phyloP scores from a whole-genome alignment of 2,797 vertebrate genomes.

The Melanogrammus aeglefinus region DNA sequence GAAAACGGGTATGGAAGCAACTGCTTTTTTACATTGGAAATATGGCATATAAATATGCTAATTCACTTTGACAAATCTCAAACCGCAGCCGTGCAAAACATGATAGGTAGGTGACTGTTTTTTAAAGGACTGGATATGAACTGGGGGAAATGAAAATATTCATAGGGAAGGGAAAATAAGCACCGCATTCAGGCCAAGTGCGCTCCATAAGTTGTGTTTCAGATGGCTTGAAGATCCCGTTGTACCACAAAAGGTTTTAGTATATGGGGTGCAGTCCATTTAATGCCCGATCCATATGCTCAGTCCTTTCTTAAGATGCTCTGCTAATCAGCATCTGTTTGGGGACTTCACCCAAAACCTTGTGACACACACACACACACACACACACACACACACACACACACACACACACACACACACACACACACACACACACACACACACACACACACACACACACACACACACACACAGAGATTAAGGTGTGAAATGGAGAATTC shows the following conservation, averaged over 20 bases:
- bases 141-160: constrained; percentile 11
- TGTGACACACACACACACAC: constrained; percentile 37
- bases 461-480: constrained; percentile 45
- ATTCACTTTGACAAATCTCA: constrained; percentile 33
- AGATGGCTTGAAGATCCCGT: constrained; percentile 3
- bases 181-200: neutral
- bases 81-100: constrained; percentile 36
- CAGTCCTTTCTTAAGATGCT: constrained; percentile 71
- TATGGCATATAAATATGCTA: constrained; percentile 49
- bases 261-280: constrained; percentile 49
- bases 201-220: constrained; percentile 8
- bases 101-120: neutral
- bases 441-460: constrained; percentile 16
- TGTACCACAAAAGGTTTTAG: constrained; percentile 29
- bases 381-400: constrained; percentile 23
- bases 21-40: constrained; percentile 43
- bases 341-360: constrained; percentile 55
- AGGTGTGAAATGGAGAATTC: constrained; percentile 69
- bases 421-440: constrained; percentile 9
- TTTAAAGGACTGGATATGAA: too few relatives aligned
- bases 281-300: constrained; percentile 67
- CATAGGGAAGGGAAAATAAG: neutral
- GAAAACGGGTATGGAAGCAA: constrained; percentile 43
- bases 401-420: constrained; percentile 22
- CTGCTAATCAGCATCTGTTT: constrained; percentile 71